Evolutionary conservation across 1,140 invertebrate genomes (phyloP).

Genomic region (Drosophila lini): DNA sequence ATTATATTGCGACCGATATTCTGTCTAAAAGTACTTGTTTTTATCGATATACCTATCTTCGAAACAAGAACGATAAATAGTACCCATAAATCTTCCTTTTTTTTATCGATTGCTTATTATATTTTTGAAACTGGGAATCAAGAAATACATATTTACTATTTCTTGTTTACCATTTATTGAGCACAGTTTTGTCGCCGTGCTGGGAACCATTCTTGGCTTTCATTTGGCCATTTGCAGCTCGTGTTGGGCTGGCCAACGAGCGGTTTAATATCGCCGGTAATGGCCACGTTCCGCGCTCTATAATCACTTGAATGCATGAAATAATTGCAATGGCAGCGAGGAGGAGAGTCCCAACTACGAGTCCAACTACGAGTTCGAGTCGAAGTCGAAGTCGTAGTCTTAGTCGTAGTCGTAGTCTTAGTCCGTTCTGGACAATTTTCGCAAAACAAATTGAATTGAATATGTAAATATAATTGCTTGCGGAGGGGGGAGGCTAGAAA

Average conservation of each 20-base stretch:
- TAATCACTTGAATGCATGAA: constrained; percentile 57
- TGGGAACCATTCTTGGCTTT: constrained; percentile 12
- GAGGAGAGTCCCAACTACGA: not conserved
- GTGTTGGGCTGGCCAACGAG: constrained; percentile 36
- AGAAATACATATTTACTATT: too few species aligned
- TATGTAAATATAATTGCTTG: constrained; percentile 75
- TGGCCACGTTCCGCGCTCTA: constrained; percentile 69
- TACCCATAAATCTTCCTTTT: too few species aligned
- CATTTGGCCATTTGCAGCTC: constrained; percentile 55
- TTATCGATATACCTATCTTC: too few species aligned
- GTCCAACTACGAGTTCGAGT: not conserved
- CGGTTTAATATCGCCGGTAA: constrained; percentile 74
- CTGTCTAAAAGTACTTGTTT: too few species aligned
- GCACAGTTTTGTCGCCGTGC: constrained; percentile 8
- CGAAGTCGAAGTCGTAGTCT: not conserved
- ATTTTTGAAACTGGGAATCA: not conserved
- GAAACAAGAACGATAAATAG: too few species aligned
- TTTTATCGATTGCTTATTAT: too few species aligned
- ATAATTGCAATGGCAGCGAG: constrained; percentile 38
- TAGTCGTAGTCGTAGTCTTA: not conserved
- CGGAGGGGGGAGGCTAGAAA: constrained; percentile 3
- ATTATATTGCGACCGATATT: too few species aligned
- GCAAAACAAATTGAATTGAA: constrained; percentile 77
- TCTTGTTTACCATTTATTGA: not conserved
- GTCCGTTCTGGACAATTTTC: constrained; percentile 55